Evolutionary conservation across 2,888 invertebrate genomes (phyloP).

Genomic region (Empis stercorea): DNA sequence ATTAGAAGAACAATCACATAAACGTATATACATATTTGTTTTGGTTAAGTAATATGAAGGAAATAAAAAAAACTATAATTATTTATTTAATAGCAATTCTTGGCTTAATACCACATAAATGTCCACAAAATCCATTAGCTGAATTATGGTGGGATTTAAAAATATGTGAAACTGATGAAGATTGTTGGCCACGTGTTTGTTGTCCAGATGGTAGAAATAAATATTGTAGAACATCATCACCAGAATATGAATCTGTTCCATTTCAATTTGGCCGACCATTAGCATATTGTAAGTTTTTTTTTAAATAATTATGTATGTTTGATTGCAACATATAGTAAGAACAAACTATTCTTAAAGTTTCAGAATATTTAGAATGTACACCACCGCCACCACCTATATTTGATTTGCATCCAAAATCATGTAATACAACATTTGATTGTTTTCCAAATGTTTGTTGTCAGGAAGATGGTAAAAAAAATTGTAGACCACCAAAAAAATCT

Average conservation of each 20-base stretch:
- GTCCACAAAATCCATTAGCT: slow-evolving; percentile 53
- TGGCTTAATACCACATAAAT: slow-evolving; percentile 56
- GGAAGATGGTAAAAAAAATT: slow-evolving; percentile 56
- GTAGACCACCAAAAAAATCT: slow-evolving; percentile 61
- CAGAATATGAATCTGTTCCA: slow-evolving; percentile 45
- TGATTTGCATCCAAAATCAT: slow-evolving; percentile 57
- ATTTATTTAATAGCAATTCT: slow-evolving; percentile 43
- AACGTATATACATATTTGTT: slow-evolving; percentile 21
- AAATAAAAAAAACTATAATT: background rate
- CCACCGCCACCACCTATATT: slow-evolving; percentile 51
- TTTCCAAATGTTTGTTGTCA: slow-evolving; percentile 71
- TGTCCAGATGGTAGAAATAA: slow-evolving; percentile 56
- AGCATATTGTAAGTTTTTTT: slow-evolving; percentile 43
- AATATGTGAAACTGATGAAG: slow-evolving; percentile 51
- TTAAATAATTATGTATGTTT: background rate
- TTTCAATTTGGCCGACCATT: slow-evolving; percentile 50
- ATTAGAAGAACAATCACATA: slow-evolving; percentile 29
- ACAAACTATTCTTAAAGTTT: too few relatives aligned
- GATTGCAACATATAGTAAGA: too few relatives aligned
- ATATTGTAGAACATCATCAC: slow-evolving; percentile 58
- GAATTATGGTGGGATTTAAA: slow-evolving; percentile 58
- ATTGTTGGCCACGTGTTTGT: slow-evolving; percentile 64
- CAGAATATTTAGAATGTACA: slow-evolving; percentile 61
- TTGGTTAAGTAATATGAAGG: too few relatives aligned
- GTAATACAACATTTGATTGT: slow-evolving; percentile 58